phyloP scores from a whole-genome alignment of 2,888 invertebrate species.

The Dryococelus australis region DNA sequence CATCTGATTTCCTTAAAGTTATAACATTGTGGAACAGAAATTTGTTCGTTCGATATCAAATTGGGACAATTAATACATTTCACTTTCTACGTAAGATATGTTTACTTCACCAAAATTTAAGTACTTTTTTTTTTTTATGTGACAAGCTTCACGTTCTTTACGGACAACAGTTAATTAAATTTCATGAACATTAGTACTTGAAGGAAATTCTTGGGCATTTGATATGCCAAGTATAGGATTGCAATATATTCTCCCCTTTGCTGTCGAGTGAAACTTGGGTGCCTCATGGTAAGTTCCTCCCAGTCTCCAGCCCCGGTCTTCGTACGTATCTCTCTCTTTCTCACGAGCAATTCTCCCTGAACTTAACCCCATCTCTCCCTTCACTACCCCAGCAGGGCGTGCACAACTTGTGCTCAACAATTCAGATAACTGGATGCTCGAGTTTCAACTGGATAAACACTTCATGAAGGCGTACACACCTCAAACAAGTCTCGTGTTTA shows the following conservation, averaged over 20 bases:
- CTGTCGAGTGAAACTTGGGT: constrained; percentile 9
- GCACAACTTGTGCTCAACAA: constrained; percentile 16
- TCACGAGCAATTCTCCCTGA: neutral
- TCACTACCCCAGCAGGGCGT: neutral
- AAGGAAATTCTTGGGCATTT: neutral
- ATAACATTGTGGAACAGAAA: too few relatives aligned
- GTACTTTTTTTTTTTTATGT: neutral
- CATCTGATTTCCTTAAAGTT: too few relatives aligned
- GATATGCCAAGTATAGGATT: constrained; percentile 16
- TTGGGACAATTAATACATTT: too few relatives aligned
- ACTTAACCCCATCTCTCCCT: neutral
- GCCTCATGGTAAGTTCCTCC: constrained; percentile 8
- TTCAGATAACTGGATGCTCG: constrained; percentile 16
- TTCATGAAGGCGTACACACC: constrained; percentile 3
- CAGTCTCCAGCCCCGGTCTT: neutral
- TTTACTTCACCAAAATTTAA: neutral
- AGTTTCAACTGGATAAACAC: constrained; percentile 16
- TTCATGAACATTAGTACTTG: neutral
- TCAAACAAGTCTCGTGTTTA: neutral
- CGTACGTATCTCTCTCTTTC: neutral
- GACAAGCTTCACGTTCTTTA: neutral
- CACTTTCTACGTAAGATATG: too few relatives aligned
- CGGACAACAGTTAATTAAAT: neutral
- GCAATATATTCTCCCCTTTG: constrained; percentile 9
- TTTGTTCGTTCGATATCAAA: too few relatives aligned